Conservation (phyloP, 2,797 vertebrate species). For the Danio albolineatus region DNA sequence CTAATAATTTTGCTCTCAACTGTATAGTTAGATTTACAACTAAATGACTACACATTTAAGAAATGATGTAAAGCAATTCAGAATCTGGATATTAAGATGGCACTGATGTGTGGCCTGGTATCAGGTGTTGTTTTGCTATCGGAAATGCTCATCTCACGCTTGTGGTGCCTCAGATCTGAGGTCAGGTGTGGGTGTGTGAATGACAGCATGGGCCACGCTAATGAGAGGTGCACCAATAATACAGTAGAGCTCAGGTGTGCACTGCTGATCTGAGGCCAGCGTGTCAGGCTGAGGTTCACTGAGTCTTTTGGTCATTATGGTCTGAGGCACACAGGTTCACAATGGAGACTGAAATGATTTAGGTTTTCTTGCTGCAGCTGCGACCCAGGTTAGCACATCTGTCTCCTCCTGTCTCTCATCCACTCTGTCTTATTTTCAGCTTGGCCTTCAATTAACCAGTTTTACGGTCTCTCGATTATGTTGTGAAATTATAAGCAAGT, state of each 20-base stretch:
- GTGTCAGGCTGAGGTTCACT: constrained; percentile 23
- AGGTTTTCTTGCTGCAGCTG: constrained; percentile 24
- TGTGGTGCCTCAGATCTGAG: neutral
- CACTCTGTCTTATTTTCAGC: neutral
- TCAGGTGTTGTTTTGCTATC: constrained; percentile 18
- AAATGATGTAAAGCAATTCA: too few relatives aligned
- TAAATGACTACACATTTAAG: too few relatives aligned
- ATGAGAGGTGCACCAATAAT: constrained; percentile 11
- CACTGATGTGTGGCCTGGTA: neutral
- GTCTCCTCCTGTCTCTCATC: neutral
- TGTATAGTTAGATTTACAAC: too few relatives aligned
- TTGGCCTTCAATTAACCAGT: neutral
- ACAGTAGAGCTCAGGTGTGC: constrained; percentile 36
- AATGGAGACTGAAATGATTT: constrained; percentile 10
- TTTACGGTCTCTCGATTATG: neutral
- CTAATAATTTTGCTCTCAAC: too few relatives aligned
- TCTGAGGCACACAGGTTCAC: constrained; percentile 15
- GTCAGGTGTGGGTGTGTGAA: constrained; percentile 7
- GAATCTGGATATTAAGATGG: too few relatives aligned
- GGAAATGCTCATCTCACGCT: neutral
- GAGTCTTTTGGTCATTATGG: constrained; percentile 19
- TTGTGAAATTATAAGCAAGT: constrained; percentile 16
- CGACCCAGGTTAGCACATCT: constrained; percentile 11
- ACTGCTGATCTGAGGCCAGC: constrained; percentile 20
- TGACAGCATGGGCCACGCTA: constrained; percentile 17